phyloP scores from a whole-genome alignment of 2,113 vertebrate species.

The Orthochromis malagaraziensis region DNA sequence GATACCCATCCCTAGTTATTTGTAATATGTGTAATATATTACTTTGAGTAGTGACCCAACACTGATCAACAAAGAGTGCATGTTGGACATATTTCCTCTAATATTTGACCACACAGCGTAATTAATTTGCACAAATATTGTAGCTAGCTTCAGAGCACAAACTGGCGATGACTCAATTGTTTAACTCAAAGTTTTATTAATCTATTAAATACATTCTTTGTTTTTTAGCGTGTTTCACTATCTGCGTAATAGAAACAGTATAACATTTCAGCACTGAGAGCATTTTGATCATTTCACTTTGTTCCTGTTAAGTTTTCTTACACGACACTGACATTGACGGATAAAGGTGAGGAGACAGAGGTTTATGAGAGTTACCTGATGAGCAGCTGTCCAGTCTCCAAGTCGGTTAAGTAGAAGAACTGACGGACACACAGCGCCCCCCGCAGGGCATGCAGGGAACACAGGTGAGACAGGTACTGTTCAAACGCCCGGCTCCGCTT shows the following conservation, averaged over 20 bases:
- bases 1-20: neutral
- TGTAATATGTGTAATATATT: neutral
- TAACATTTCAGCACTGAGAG: neutral
- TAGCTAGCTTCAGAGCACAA: neutral
- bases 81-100: neutral
- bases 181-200: neutral
- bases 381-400: slow-evolving; percentile 77
- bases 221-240: neutral
- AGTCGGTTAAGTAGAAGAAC: slow-evolving; percentile 87
- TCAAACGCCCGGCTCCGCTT: slow-evolving; percentile 92
- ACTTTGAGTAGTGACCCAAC: neutral
- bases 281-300: neutral
- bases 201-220: neutral
- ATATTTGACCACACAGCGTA: fast-evolving
- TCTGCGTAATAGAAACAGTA: neutral
- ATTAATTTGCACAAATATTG: neutral
- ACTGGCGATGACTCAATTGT: neutral
- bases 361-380: slow-evolving; percentile 52
- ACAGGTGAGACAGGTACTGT: slow-evolving; percentile 86
- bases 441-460: slow-evolving; percentile 75
- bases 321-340: fast-evolving
- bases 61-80: neutral
- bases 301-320: neutral
- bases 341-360: neutral
- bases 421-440: slow-evolving; percentile 74